Conservation (phyloP, 2,888 invertebrate species). For the Drosophila limbata region DNA sequence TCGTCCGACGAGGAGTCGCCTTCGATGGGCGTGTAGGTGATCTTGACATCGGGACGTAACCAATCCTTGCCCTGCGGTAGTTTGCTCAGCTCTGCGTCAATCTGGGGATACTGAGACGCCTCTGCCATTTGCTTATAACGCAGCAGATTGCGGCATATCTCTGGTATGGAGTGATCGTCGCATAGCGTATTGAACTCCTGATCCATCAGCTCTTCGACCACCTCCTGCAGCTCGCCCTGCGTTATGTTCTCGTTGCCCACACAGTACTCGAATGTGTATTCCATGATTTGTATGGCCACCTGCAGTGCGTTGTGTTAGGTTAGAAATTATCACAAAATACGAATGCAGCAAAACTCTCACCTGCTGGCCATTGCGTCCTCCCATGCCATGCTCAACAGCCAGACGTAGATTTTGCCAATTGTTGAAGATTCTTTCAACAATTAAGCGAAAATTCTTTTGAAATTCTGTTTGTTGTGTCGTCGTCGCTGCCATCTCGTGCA, state of each 20-base stretch:
- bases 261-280: slow-evolving; percentile 89
- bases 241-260: slow-evolving; percentile 87
- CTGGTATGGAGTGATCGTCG: slow-evolving; percentile 89
- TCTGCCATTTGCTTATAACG: slow-evolving; percentile 87
- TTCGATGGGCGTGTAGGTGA: slow-evolving; percentile 69
- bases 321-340: slow-evolving; percentile 34
- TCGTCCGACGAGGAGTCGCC: slow-evolving; percentile 85
- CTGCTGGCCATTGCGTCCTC: slow-evolving; percentile 89
- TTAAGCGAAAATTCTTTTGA: slow-evolving; percentile 86
- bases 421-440: slow-evolving; percentile 89
- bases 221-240: slow-evolving; percentile 87
- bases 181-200: slow-evolving; percentile 91
- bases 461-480: slow-evolving; percentile 68
- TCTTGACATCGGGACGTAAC: slow-evolving; percentile 87
- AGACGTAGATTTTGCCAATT: slow-evolving; percentile 90
- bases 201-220: slow-evolving; percentile 90
- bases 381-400: slow-evolving; percentile 91
- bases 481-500: slow-evolving; percentile 65
- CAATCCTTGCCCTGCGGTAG: slow-evolving; percentile 88
- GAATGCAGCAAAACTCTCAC: slow-evolving; percentile 83
- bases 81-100: slow-evolving; percentile 87
- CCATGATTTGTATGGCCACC: slow-evolving; percentile 88
- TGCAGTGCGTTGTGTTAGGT: slow-evolving; percentile 81
- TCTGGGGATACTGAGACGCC: slow-evolving; percentile 87
- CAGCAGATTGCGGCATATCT: slow-evolving; percentile 87